Evolutionary conservation across 1,140 invertebrate genomes (phyloP).

Genomic region (fruit fly (Drosophila melanogaster)): Release_6_plus_ISO1_MT NT_037436.4:5986001-5986500

Average conservation of each 20-base stretch:
- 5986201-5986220: constrained; percentile 39
- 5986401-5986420: no score
- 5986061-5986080: constrained; percentile 56
- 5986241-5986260: constrained; percentile 38
- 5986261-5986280: constrained; percentile 38
- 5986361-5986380: not conserved
- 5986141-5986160: constrained; percentile 66
- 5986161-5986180: constrained; percentile 73
- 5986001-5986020: constrained; percentile 41
- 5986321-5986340: constrained; percentile 29
- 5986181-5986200: constrained; percentile 54
- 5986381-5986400: no score
- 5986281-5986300: constrained; percentile 16
- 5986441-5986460: not conserved
- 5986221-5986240: constrained; percentile 21
- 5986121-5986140: constrained; percentile 25
- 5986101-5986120: constrained; percentile 43
- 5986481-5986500: constrained; percentile 1
- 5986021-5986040: constrained; percentile 53
- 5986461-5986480: not conserved
- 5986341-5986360: not conserved
- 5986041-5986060: constrained; percentile 51
- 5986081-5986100: constrained; percentile 37
- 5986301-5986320: constrained; percentile 31
- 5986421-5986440: not conserved